Base-by-base conservation (phyloP, 1,140 invertebrate genomes). In the Trichoplusia ni region DNA sequence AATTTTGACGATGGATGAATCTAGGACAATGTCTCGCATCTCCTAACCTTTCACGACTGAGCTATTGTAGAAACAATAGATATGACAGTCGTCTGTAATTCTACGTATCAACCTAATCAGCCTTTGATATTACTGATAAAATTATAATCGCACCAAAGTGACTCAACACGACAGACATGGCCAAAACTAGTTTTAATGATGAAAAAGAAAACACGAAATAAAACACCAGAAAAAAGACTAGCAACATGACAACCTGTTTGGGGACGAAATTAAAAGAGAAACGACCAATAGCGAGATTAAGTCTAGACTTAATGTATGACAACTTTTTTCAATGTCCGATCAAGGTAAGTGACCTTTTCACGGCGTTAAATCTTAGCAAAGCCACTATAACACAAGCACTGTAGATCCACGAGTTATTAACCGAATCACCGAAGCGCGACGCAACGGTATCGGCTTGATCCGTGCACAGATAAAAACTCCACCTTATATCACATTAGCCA, bases 321-420 rank as follows among this genome's bases (percentile, higher is more conserved):
- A 59, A 63, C 33, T 60, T 64, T 54, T 47, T 60, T 47, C 56
- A 47, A 46, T 60, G 40, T 46, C 73, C 78, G 71, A 77, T 75
- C 75, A 86, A 89, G 86, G 86, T 87, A 86, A 82, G 82, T 84
- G 83, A 89, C 81, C 86, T 89, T 83, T 88, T 76, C 78, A 75
- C 76, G 67, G 75, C 73, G 74, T 74, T 84, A 84, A 83, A 86
- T 85, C 84, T 86, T 86, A 86, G 80, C 76, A 79, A 81, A 80
- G 71, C 71, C 77, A 81, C 75, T 80, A 80, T 75, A 77, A 79
- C 78, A 84, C 83, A 77, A 74, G 73, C 75, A 84, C 81, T 79
- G 76, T 85, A 82, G 77, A 86, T 84, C 82, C 79, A 78, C 73
- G 69, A 78, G 77, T 81, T 84, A 86, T 88, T 88, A 88, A 76